These are phyloP conservation scores for Caradrina kadenii DNA, from an alignment of 2,888 invertebrate species.

Conservation along the genomic window DNA sequence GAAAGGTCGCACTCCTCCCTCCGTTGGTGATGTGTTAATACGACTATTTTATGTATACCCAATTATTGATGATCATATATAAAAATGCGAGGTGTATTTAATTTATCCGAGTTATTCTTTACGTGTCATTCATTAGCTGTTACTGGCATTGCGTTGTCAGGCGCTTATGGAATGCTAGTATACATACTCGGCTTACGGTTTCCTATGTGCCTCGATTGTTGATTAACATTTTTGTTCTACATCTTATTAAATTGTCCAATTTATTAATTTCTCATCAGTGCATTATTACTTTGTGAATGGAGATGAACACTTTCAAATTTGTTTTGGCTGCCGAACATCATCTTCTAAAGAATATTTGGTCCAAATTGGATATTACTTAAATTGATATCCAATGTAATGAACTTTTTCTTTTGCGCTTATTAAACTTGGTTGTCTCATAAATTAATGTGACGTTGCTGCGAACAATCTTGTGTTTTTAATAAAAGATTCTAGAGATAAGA, in stretches of 20 bases:
- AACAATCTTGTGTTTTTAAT: constrained; percentile 43
- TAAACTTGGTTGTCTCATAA: constrained; percentile 44
- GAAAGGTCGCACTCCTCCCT: constrained; percentile 80
- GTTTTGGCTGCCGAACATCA: constrained; percentile 19
- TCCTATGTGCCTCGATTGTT: constrained; percentile 31
- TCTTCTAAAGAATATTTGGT: constrained; percentile 32
- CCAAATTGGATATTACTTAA: constrained; percentile 37
- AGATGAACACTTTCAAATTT: constrained; percentile 22
- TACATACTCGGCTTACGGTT: constrained; percentile 55
- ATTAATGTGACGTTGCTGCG: constrained; percentile 42
- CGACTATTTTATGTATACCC: constrained; percentile 63
- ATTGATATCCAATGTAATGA: constrained; percentile 31
- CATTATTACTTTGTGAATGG: constrained; percentile 19
- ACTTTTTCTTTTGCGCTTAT: constrained; percentile 46
- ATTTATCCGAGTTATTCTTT: constrained; percentile 62
- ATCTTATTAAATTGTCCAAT: constrained; percentile 23
- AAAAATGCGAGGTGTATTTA: constrained; percentile 55
- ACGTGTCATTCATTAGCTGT: constrained; percentile 72
- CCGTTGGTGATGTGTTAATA: constrained; percentile 68
- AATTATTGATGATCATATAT: constrained; percentile 44
- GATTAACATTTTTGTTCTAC: constrained; percentile 10
- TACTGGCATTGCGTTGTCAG: constrained; percentile 64
- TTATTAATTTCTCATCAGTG: constrained; percentile 8
- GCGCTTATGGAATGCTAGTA: constrained; percentile 68
- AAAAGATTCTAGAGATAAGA: constrained; percentile 10